Evolutionary conservation across 2,113 vertebrate species (phyloP).

Genomic region (Myiozetetes cayanensis): DNA sequence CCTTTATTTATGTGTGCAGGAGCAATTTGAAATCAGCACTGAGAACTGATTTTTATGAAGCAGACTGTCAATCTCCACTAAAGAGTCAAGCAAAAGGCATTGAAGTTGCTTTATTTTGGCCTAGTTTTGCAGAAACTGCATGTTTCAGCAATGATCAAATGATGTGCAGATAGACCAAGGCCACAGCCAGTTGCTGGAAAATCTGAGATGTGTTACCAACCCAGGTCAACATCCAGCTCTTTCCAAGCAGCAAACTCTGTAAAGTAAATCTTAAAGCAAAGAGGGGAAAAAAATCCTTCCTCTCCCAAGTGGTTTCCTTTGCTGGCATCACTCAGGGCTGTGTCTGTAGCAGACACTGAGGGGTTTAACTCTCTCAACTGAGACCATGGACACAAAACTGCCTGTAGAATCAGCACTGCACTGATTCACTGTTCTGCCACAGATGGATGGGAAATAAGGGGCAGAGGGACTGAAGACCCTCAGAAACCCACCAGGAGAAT

Average conservation of each 20-base stretch:
- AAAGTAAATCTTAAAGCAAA: background rate
- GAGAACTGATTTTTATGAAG: background rate
- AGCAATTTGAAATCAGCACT: background rate
- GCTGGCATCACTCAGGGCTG: background rate
- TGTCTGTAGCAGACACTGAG: background rate
- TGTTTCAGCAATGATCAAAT: background rate
- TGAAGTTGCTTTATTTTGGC: background rate
- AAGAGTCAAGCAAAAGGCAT: background rate
- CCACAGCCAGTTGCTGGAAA: background rate
- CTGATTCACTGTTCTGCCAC: background rate
- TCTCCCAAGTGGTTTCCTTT: background rate
- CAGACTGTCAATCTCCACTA: background rate
- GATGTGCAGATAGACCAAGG: background rate
- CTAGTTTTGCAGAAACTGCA: background rate
- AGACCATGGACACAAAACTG: background rate
- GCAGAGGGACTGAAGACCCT: background rate
- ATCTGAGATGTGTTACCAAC: background rate
- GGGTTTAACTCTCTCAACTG: background rate
- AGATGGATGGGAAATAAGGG: background rate
- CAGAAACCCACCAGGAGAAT: background rate
- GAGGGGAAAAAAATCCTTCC: background rate
- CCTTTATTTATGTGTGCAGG: background rate
- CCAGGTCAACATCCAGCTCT: background rate
- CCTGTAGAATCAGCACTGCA: background rate
- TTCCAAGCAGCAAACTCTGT: background rate